Base-by-base conservation (phyloP, 1,140 invertebrate genomes). In the Leguminivora glycinivorella region DNA sequence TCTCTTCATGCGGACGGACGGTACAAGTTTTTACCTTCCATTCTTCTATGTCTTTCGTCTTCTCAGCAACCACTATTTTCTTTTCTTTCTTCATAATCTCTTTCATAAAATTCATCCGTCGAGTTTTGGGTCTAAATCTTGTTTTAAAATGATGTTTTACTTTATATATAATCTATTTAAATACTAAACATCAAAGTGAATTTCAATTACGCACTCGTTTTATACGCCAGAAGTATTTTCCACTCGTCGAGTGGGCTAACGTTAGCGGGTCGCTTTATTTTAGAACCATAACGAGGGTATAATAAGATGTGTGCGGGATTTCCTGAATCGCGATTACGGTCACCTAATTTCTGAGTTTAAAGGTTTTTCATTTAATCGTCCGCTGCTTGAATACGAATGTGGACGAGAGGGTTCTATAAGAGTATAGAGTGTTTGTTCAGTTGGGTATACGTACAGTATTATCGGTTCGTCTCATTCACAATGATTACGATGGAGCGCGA, bases 261-360 rank as follows among this genome's bases (percentile, higher is more conserved):
- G 58, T 63, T 31, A 9, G n/a, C 29, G 17, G 40, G 26, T 34
- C 58, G 58, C 25, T 63, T 63, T 60, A 60, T 60, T 26, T 63
- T 63, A 63, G 58, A 34, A 29, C 58, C 58, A 63, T 29, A 63
- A 63, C 26, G 58, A 63, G 58, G 26, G 17, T 63, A 34, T 63
- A 63, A 63, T 63, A 63, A 63, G 58, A 63, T 63, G 26, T 31
- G 58, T 17, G 58, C 29, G 17, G 25, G 58, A 63, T 31, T 63
- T 63, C 17, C 58, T 14, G 25, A 52, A 17, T 63, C 58, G 2
- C 25, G 58, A 63, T 63, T 31, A 29, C 26, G 58, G 58, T 63
- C 58, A 63, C 58, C 58, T 63, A 29, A 63, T 63, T 34, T 31
- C 58, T 14, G 58, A 63, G 25, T 63, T 63, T 63, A 63, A 34